Base-by-base conservation (phyloP, 1,140 invertebrate species). In the Eupristina koningsbergeri region DNA sequence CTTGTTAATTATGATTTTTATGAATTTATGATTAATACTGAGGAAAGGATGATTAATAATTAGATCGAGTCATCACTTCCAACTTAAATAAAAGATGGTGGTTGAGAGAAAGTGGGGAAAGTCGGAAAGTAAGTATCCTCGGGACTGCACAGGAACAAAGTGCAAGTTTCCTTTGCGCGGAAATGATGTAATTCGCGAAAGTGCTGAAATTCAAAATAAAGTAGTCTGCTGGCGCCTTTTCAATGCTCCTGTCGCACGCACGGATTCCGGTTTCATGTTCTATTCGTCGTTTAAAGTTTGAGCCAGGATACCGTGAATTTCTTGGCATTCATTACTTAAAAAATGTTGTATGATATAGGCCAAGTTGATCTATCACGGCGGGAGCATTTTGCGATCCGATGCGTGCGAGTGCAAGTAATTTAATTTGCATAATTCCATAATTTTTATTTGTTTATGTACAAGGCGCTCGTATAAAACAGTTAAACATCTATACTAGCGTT, bases 161-260 rank as follows among this genome's bases (percentile, higher is more conserved):
- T 63, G 31, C 53, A 26, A 39, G 31, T 53, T 73, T 71, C 75
- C 75, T 83, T 73, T 78, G 74, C 63, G 11, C 61, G 81, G 50
- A 83, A 78, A 71, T 63, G 75, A 74, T 74, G 81, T 73, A 83
- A 83, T 78, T 78, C 81, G 81, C 50, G 61, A 83, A 83, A 83
- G 81, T 77, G 75, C 81, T 83, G 75, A 78, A 83, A 83, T 78
- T 83, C 81, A 83, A 83, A 83, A 83, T 50, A 75, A 73, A 75
- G 71, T 63, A n/a, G n/a, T n/a, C n/a, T n/a, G n/a, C 39, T 36
- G 31, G 75, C 75, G 53, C 64, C 81, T 78, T 83, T 83, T 73
- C 81, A 58, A 45, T 77, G 74, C 74, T 26, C 29, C 34, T 34
- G 73, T 50, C 41, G 11, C 61, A 9, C 45, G 29, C 34, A 13